Conservation (phyloP, 2,888 invertebrate genomes). For the Torymus aiolomorphi region DNA sequence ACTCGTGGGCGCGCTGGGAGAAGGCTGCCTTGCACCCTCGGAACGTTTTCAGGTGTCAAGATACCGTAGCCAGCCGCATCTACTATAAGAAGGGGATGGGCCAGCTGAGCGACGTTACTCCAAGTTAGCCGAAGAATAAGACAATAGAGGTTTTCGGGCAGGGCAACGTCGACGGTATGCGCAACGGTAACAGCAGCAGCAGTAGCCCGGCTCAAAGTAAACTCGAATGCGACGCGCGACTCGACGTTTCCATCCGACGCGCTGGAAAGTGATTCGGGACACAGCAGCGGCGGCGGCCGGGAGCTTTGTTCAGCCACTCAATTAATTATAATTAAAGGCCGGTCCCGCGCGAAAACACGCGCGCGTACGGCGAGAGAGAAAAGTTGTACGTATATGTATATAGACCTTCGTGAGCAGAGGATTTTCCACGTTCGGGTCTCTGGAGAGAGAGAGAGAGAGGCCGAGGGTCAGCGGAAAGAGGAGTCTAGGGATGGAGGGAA, state of each 20-base stretch:
- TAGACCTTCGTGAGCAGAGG: background rate
- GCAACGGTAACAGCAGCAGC: too few relatives aligned
- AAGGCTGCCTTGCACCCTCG: background rate
- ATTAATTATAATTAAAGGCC: constrained; percentile 66
- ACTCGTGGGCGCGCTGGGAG: background rate
- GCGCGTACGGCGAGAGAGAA: background rate
- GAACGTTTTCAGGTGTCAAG: constrained; percentile 27
- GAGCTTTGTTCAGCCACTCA: constrained; percentile 61
- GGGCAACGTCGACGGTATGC: too few relatives aligned
- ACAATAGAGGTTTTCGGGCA: constrained; percentile 24
- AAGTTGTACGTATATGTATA: background rate
- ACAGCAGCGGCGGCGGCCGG: background rate
- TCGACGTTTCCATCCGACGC: constrained; percentile 12
- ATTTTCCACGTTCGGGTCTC: constrained; percentile 17
- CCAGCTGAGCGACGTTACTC: background rate
- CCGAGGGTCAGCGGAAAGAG: constrained; percentile 17
- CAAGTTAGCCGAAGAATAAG: constrained; percentile 34
- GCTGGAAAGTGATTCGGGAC: constrained; percentile 36
- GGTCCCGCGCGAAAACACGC: constrained; percentile 49
- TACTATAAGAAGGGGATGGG: too few relatives aligned
- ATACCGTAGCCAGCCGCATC: background rate
- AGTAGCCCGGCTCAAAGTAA: too few relatives aligned
- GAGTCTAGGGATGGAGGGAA: constrained; percentile 16
- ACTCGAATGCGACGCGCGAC: constrained; percentile 2
- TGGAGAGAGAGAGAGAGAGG: background rate